Conservation (phyloP, 1,140 invertebrate species). For the Theocolax elegans region DNA sequence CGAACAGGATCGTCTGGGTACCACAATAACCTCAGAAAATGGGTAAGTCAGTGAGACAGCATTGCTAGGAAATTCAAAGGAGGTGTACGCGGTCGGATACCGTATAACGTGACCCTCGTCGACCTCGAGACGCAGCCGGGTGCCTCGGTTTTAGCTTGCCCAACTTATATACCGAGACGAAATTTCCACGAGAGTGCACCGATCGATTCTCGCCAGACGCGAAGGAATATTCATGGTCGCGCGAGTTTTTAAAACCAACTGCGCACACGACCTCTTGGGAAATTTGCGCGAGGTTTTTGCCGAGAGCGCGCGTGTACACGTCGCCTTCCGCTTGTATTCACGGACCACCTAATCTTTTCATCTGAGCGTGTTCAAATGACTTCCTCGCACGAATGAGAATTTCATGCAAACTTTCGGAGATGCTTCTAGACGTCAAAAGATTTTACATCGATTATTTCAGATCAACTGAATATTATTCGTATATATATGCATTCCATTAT, state of each 20-base stretch:
- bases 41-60: no score
- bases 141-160: no score
- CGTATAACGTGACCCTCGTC: not conserved
- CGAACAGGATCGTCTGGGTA: no score
- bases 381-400: constrained; percentile 7
- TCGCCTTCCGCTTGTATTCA: not conserved
- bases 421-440: no score
- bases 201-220: constrained; percentile 24
- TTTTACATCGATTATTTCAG: no score
- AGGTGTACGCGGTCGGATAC: no score
- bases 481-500: no score
- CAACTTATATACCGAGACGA: no score
- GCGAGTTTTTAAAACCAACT: no score
- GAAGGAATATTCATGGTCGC: constrained; percentile 33
- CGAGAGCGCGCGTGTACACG: not conserved
- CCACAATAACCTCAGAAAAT: no score
- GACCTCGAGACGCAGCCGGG: not conserved
- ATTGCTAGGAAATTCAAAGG: constrained; percentile 29
- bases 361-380: constrained; percentile 1
- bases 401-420: constrained; percentile 14
- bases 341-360: constrained; percentile 2
- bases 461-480: no score
- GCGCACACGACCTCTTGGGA: constrained; percentile 1
- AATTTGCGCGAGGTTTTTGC: not conserved
- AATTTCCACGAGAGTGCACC: not conserved